Percentiles rank a stretch among this genome's conserved stretches.
phyloP scores from a whole-genome alignment of 2,888 invertebrate genomes.

The Aspidapion aeneum region DNA sequence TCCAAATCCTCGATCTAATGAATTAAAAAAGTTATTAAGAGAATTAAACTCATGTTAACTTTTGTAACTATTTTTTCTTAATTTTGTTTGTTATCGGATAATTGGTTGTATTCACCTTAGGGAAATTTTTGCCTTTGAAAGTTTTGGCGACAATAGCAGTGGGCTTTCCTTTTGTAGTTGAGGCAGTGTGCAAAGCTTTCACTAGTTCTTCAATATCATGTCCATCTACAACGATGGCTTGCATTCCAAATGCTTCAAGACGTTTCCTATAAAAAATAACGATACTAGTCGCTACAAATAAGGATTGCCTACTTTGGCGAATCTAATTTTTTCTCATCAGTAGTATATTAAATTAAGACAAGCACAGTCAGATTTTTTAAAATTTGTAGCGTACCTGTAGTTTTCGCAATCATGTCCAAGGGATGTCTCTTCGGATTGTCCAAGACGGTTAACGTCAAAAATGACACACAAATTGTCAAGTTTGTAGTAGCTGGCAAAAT shows the following conservation, averaged over 20 bases:
- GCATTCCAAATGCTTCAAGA: conserved; percentile 86
- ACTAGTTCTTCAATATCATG: conserved; percentile 90
- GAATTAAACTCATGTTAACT: not conserved
- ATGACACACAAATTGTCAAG: conserved; percentile 96
- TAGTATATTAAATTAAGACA: too few species aligned
- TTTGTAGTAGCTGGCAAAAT: conserved; percentile 93
- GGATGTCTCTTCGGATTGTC: conserved; percentile 94
- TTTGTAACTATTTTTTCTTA: not conserved
- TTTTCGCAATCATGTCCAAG: conserved; percentile 89
- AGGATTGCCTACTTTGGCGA: too few species aligned
- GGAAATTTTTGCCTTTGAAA: conserved; percentile 88
- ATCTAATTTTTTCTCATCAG: too few species aligned
- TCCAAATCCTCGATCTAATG: conserved; percentile 78
- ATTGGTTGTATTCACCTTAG: conserved; percentile 48
- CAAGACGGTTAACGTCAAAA: conserved; percentile 95
- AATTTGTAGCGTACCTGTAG: conserved; percentile 53
- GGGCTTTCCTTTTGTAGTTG: conserved; percentile 72
- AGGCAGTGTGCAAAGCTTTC: conserved; percentile 83
- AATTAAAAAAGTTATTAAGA: not conserved
- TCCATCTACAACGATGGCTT: conserved; percentile 91
- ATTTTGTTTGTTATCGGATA: not conserved
- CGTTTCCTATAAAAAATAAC: conserved; percentile 62
- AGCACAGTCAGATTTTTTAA: too few species aligned
- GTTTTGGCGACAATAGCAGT: conserved; percentile 96
- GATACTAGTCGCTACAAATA: too few species aligned